Evolutionary conservation across 2,888 invertebrate genomes (phyloP).

Genomic region (Pristionchus japonicus): DNA sequence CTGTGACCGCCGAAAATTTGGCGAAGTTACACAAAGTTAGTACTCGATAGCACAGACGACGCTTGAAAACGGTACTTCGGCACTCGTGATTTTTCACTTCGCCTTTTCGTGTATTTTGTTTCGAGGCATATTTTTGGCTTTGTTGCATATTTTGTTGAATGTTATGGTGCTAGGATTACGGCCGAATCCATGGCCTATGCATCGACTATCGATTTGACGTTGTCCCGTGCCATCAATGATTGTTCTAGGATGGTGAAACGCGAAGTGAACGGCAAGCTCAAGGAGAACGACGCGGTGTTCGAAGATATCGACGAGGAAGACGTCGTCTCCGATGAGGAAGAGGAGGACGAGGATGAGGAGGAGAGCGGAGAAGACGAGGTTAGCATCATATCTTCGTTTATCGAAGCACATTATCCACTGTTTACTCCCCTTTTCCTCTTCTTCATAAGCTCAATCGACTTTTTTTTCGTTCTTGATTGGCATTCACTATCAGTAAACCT

Average conservation of each 20-base stretch:
- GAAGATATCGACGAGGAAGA: slow-evolving; percentile 40
- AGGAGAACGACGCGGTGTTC: slow-evolving; percentile 8
- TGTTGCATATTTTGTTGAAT: not conserved
- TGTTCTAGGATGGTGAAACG: slow-evolving; percentile 27
- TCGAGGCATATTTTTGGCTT: not conserved
- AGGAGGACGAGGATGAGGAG: slow-evolving; percentile 46
- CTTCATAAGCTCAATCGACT: not conserved
- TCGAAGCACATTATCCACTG: not conserved
- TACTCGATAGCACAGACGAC: not conserved
- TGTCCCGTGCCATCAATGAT: not conserved
- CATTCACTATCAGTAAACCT: not conserved
- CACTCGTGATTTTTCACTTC: slow-evolving; percentile 12
- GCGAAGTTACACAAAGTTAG: slow-evolving; percentile 28
- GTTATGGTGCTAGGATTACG: not conserved
- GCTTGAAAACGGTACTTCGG: not conserved
- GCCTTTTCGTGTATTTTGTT: not conserved
- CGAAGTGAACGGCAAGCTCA: not conserved
- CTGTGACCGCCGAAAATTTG: too few relatives aligned
- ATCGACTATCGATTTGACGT: not conserved
- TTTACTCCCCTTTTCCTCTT: not conserved
- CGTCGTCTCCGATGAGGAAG: slow-evolving; percentile 1
- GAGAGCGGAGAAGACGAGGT: slow-evolving; percentile 25
- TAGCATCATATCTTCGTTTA: not conserved
- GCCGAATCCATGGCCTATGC: not conserved
- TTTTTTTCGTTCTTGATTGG: too few relatives aligned